Conservation (phyloP, 2,113 vertebrate genomes). For the Spea multiplicata region DNA sequence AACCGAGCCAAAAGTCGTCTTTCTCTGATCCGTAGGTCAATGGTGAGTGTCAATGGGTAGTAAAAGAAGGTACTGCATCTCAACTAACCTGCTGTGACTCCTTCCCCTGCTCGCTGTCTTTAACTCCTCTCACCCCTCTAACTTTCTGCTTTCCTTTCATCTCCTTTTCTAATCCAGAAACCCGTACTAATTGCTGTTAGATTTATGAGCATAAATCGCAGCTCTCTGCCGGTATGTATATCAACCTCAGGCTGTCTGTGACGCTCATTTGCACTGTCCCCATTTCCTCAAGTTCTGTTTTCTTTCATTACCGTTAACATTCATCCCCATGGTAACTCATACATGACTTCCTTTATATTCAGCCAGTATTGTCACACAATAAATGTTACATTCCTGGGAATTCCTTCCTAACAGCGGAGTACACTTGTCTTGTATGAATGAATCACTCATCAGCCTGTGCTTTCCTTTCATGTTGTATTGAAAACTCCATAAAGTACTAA, state of each 20-base stretch:
- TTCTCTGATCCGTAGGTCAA: constrained; percentile 88
- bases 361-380: no score
- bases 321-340: no score
- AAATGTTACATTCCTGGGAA: no score
- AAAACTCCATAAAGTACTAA: no score
- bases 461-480: no score
- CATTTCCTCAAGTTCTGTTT: background rate
- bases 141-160: constrained; percentile 82
- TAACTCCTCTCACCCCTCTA: constrained; percentile 60
- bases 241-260: constrained; percentile 38
- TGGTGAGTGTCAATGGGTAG: constrained; percentile 73
- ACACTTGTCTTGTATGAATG: no score
- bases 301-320: background rate
- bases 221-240: constrained; percentile 89
- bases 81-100: constrained; percentile 19
- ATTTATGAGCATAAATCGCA: constrained; percentile 93
- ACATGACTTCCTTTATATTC: no score
- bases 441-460: no score
- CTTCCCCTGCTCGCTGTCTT: constrained; percentile 17
- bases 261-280: constrained; percentile 21
- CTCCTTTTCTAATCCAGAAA: constrained; percentile 87
- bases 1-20: constrained; percentile 93
- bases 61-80: background rate
- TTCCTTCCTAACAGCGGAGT: no score
- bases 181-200: constrained; percentile 95